Conservation (phyloP, 2,888 invertebrate genomes). For the Bugula neritina region DNA sequence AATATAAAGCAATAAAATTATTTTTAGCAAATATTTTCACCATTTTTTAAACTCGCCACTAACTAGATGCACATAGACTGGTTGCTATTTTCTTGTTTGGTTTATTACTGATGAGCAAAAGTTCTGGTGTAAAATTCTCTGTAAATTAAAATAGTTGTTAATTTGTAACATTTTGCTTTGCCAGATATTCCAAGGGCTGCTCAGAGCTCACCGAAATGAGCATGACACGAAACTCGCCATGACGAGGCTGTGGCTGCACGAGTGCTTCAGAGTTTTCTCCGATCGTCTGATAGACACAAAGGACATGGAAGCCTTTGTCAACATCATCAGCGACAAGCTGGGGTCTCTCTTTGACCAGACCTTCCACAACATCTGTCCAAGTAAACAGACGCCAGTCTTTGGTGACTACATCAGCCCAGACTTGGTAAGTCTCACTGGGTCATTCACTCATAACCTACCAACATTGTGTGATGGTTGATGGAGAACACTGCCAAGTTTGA, state of each 20-base stretch:
- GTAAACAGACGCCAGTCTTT: conserved; percentile 63
- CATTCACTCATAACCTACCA: too few species aligned
- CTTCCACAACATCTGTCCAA: conserved; percentile 70
- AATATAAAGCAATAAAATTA: too few species aligned
- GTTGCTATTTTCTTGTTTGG: too few species aligned
- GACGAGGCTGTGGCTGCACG: conserved; percentile 78
- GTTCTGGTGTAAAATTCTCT: not conserved
- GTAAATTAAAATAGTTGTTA: too few species aligned
- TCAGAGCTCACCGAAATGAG: conserved; percentile 70
- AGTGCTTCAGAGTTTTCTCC: conserved; percentile 74
- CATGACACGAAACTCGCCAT: conserved; percentile 68
- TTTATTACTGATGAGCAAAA: too few species aligned
- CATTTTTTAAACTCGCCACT: too few species aligned
- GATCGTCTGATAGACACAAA: conserved; percentile 75
- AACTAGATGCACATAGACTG: too few species aligned
- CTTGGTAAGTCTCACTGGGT: not conserved
- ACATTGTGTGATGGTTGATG: too few species aligned
- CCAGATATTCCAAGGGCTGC: conserved; percentile 66
- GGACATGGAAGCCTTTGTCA: conserved; percentile 72
- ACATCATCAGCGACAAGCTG: conserved; percentile 66
- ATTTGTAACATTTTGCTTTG: not conserved
- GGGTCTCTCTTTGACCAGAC: conserved; percentile 75
- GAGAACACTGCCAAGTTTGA: too few species aligned
- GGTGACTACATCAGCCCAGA: conserved; percentile 37
- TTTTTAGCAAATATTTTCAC: too few species aligned